Conservation (phyloP, 2,113 vertebrate genomes). For the Elachura formosa region DNA sequence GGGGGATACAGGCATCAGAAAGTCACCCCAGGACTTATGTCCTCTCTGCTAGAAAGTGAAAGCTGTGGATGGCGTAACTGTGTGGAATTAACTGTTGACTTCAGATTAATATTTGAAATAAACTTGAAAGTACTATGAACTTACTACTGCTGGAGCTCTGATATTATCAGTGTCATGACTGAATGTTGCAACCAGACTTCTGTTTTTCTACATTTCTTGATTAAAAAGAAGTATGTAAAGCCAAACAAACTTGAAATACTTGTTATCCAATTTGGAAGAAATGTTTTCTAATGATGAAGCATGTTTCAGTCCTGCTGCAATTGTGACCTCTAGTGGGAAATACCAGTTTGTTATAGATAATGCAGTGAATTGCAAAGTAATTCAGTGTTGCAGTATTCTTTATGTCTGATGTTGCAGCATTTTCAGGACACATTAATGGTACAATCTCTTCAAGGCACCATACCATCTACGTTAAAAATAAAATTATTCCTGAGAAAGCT, state of each 20-base stretch:
- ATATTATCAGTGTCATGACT: neutral
- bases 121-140: neutral
- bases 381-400: neutral
- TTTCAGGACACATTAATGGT: neutral
- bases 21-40: no score
- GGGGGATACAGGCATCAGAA: no score
- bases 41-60: neutral
- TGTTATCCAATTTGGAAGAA: neutral
- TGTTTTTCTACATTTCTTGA: neutral
- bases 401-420: neutral
- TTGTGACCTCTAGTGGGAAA: slow-evolving; percentile 70
- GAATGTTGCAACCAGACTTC: neutral
- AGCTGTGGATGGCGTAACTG: neutral
- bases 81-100: neutral
- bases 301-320: slow-evolving; percentile 9
- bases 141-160: neutral
- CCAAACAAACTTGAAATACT: neutral
- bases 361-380: neutral
- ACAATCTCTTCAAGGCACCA: neutral
- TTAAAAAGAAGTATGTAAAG: neutral
- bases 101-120: neutral
- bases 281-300: neutral
- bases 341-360: neutral
- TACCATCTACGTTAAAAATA: neutral
- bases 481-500: neutral